Evolutionary conservation across 2,113 vertebrate species (phyloP).

Genomic region (Apteryx owenii): DNA sequence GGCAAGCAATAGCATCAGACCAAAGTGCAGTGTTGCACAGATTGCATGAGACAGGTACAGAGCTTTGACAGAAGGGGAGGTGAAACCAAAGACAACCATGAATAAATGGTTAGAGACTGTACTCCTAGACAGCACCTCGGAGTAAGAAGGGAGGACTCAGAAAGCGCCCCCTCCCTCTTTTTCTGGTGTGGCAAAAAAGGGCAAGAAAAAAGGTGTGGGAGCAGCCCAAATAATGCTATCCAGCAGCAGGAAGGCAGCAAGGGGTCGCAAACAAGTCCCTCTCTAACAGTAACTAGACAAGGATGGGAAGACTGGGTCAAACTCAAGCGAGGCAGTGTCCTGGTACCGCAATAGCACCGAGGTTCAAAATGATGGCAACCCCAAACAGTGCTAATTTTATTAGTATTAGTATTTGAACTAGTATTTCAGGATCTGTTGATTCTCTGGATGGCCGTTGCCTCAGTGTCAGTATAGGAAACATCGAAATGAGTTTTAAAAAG

Average conservation of each 20-base stretch:
- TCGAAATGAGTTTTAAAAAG: background rate
- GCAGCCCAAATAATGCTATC: background rate
- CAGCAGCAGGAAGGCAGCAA: background rate
- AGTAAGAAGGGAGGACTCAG: background rate
- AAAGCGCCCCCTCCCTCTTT: background rate
- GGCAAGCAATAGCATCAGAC: background rate
- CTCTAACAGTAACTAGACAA: background rate
- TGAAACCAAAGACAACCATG: background rate
- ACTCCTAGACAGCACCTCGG: background rate
- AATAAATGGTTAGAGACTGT: no score
- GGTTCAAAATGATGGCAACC: background rate
- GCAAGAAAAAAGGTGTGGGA: background rate
- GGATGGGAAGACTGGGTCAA: background rate
- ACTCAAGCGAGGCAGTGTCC: fast-evolving
- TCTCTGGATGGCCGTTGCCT: background rate
- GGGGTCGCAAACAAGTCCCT: background rate
- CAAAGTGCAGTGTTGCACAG: background rate
- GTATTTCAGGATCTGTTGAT: background rate
- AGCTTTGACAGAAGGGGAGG: background rate
- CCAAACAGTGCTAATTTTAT: background rate
- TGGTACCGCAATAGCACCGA: background rate
- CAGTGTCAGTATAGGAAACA: background rate
- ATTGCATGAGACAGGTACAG: background rate
- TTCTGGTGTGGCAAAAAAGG: background rate
- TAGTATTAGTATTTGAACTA: background rate